Base-by-base conservation (phyloP, 1,140 invertebrate genomes). In the Drosophila triauraria region DNA sequence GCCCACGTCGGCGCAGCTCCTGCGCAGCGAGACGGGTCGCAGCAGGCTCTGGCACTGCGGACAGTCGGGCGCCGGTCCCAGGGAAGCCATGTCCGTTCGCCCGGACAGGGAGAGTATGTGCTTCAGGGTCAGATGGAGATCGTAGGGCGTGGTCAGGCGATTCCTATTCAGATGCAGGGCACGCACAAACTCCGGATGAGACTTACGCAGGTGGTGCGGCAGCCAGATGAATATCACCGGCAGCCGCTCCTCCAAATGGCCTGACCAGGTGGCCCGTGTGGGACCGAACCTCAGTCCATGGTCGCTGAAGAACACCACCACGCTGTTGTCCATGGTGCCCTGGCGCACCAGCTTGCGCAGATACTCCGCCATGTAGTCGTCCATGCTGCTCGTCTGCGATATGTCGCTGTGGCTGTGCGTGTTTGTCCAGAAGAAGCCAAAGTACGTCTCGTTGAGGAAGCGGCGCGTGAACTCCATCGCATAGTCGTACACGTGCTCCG, bases 251-350 rank as follows among this genome's bases (percentile, higher is more conserved):
- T 99, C 98, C 65, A 98, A 94, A 91, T 97, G 96, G 0, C 98
- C 98, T 58, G 96, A 95, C 90, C 87, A 77, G 13, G 92, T 91
- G 77, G 95, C 92, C 20, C 97, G 92, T 17, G 98, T 95, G 3
- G 94, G 93, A 2, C 98, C 98, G 94, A 97, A 99, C 32, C 98
- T 93, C 84, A 98, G 96, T 0, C 98, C 98, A 92, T 99, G 98
- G 93, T 99, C 98, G 83, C 97, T 98, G 75, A 98, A 94, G 17
- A 99, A 95, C 27, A 99, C 94, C 0, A 99, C 91, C 77, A 96
- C 93, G 0, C 95, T 95, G 50, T 96, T 94, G 43, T 97, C 94
- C 72, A 96, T 92, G 13, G 95, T 93, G 0, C 95, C 94, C 13
- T 93, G 93, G 0, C 93, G 82, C 17, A 95, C 93, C 27, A 97